phyloP scores from a whole-genome alignment of 2,113 vertebrate species.

The Thryonomys swinderianus region DNA sequence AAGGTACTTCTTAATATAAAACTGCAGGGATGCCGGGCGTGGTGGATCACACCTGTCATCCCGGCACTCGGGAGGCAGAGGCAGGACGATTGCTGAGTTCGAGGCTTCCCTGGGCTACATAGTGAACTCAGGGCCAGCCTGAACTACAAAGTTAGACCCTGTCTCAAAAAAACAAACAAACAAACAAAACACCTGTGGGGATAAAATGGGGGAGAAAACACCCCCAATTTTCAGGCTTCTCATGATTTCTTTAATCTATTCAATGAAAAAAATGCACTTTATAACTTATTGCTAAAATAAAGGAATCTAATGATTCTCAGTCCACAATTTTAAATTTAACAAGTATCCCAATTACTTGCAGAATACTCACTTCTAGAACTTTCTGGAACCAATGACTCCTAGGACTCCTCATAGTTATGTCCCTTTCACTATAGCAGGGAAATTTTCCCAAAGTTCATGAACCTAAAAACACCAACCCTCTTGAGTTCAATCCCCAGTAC shows the following conservation, averaged over 20 bases:
- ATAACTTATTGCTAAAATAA: constrained; percentile 70
- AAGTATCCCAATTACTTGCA: constrained; percentile 46
- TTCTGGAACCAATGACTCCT: neutral
- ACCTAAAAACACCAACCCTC: no score
- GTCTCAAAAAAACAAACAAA: no score
- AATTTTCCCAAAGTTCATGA: neutral
- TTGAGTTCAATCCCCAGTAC: no score
- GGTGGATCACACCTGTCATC: no score
- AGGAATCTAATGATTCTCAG: constrained; percentile 43
- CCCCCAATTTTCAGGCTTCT: constrained; percentile 46
- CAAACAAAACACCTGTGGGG: no score
- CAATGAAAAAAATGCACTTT: constrained; percentile 70
- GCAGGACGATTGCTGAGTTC: no score
- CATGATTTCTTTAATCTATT: constrained; percentile 58
- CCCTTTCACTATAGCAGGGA: neutral
- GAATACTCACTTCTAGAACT: constrained; percentile 46
- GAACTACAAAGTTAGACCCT: no score
- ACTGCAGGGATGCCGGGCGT: no score
- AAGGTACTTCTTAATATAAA: constrained; percentile 47
- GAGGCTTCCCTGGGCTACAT: no score
- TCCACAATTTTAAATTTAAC: constrained; percentile 43
- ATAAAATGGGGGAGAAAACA: constrained; percentile 31
- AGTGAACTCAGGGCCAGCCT: no score
- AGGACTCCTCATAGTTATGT: neutral
- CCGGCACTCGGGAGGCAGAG: no score